A percentile compares a stretch with the other conserved stretches of the same genome.
Conservation (phyloP, 2,888 invertebrate genomes). For the Marasmarcha lunaedactyla region DNA sequence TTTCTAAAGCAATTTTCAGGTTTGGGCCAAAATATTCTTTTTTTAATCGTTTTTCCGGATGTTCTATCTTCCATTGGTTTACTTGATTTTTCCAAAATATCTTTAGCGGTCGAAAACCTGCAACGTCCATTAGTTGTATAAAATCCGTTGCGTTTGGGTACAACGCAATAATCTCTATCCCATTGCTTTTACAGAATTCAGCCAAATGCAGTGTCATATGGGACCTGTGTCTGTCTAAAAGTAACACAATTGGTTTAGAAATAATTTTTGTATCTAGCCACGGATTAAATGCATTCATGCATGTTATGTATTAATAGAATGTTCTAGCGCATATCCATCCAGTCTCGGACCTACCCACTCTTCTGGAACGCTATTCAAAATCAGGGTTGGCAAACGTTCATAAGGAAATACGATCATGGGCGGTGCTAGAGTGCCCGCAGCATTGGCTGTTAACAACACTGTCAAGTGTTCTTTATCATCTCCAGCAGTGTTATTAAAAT, state of each 20-base stretch:
- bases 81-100: conserved; percentile 12
- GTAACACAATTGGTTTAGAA: conserved; percentile 11
- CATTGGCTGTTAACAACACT: conserved; percentile 16
- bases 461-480: conserved; percentile 22
- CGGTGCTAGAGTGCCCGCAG: conserved; percentile 16
- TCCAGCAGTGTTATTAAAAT: conserved; percentile 10
- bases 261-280: conserved; percentile 18
- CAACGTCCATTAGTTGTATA: conserved; percentile 14
- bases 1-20: conserved; percentile 13
- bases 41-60: conserved; percentile 14
- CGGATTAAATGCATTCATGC: conserved; percentile 27
- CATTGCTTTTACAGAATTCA: conserved; percentile 5
- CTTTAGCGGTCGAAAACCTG: conserved; percentile 15
- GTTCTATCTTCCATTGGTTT: conserved; percentile 5
- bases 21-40: conserved; percentile 16
- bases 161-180: conserved; percentile 11
- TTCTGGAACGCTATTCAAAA: conserved; percentile 11
- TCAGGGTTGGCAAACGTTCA: conserved; percentile 12
- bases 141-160: conserved; percentile 14
- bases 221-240: conserved; percentile 15
- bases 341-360: conserved; percentile 20
- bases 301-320: conserved; percentile 28
- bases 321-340: conserved; percentile 29
- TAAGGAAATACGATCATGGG: conserved; percentile 17
- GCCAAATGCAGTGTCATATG: conserved; percentile 11